phyloP scores from a whole-genome alignment of 2,113 vertebrate species.

The Balaenoptera acutorostrata region DNA sequence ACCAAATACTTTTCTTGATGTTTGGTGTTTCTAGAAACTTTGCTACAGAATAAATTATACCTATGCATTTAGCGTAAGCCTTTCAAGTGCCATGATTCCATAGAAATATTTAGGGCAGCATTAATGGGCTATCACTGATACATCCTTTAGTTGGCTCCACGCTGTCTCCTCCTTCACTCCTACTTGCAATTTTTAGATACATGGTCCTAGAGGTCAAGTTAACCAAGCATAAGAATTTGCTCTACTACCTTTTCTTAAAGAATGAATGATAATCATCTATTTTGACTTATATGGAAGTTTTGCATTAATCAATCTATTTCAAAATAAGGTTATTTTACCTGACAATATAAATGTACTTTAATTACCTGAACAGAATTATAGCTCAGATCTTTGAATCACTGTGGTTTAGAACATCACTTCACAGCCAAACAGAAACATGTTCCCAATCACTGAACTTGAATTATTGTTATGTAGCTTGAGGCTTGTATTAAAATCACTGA shows the following conservation, averaged over 20 bases:
- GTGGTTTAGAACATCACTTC: conserved; percentile 94
- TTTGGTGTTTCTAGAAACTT: conserved; percentile 1
- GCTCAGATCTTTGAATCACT: conserved; percentile 85
- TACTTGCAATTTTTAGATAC: conserved; percentile 42
- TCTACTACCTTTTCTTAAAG: conserved; percentile 77
- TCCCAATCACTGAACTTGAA: conserved; percentile 97
- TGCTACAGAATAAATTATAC: neutral
- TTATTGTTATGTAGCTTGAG: conserved; percentile 99
- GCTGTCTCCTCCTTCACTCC: conserved; percentile 24
- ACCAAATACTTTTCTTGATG: conserved; percentile 7
- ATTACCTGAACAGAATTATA: conserved; percentile 85
- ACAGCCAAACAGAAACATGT: conserved; percentile 97
- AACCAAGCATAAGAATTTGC: conserved; percentile 51
- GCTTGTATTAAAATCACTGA: conserved; percentile 99
- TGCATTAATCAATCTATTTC: conserved; percentile 88
- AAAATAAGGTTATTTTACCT: conserved; percentile 89
- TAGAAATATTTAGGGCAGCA: neutral
- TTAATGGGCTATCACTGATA: neutral
- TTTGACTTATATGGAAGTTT: conserved; percentile 84
- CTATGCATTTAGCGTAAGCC: neutral
- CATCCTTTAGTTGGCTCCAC: neutral
- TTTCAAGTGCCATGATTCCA: neutral
- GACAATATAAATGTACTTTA: conserved; percentile 89
- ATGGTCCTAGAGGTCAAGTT: conserved; percentile 49
- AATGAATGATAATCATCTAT: conserved; percentile 84